Evolutionary conservation across 2,888 invertebrate species (phyloP), one percentile per base, ranked within the genome.

Genomic region (Tanypteryx hageni): DNA sequence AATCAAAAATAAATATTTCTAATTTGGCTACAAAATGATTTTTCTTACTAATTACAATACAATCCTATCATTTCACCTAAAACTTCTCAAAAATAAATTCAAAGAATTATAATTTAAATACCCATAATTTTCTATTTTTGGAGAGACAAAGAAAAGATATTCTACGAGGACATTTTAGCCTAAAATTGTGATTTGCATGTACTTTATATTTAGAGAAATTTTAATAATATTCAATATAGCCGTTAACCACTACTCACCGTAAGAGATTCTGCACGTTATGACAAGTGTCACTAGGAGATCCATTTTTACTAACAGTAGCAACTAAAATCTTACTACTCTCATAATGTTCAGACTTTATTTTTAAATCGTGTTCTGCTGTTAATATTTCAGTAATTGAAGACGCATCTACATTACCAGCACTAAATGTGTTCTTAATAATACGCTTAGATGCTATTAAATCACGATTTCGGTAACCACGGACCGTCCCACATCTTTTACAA

Each of bases 401-500:
- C 56, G 89, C 64, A 44, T 58, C 89, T 68, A 89, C 27, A 68
- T 64, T 89, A 89, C 89, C 89, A 89, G 64, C 44, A 44, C 64
- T 31, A 8, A 64, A 64, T 56, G 31, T 89, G 44, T 89, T 44
- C 89, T 56, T 89, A 89, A 68, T 89, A 64, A 89, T 89, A 89
- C 89, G 64, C 64, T 89, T 89, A 68, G 89, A 89, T 56, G 64
- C 64, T 64, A 68, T 61, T 92, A 82, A 92, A 92, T 92, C 93
- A 93, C 92, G 92, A 81, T 68, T 92, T 89, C 92, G 92, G 91
- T 93, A 93, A 61, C 93, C 93, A 44, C 93, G 93, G 76, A 92
- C 92, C 59, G 93, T 93, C 61, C 97, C 98, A 96, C 98, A 98
- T 96, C 97, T 97, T 96, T 97, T 96, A 95, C 98, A 98, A 96